These are phyloP conservation scores for Petrolisthes manimaculis DNA, from an alignment of 2,888 invertebrate species.

Conservation along the genomic window DNA sequence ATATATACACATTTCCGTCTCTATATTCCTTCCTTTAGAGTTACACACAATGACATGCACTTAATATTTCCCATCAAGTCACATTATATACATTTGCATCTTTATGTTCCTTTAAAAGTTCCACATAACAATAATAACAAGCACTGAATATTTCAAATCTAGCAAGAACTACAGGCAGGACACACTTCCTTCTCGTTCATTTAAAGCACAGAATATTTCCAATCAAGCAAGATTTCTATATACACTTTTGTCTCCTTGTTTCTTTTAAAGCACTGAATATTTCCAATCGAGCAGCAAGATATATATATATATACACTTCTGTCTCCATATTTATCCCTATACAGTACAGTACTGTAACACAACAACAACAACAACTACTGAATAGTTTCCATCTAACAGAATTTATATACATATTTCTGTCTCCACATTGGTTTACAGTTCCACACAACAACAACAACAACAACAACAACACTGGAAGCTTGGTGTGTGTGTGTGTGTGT, in stretches of 20 bases:
- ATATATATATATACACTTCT: constrained; percentile 11
- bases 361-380: neutral
- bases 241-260: constrained; percentile 27
- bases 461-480: neutral
- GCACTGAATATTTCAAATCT: too few species aligned
- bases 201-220: neutral
- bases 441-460: neutral
- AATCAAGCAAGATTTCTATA: constrained; percentile 20
- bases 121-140: too few species aligned
- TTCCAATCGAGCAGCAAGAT: too few species aligned
- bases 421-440: neutral
- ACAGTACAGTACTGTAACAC: neutral
- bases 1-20: constrained; percentile 11
- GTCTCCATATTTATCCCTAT: constrained; percentile 54
- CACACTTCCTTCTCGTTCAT: too few species aligned
- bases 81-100: too few species aligned
- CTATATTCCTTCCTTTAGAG: constrained; percentile 11
- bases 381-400: too few species aligned
- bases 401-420: too few species aligned
- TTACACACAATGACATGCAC: constrained; percentile 11
- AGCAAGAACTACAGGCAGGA: too few species aligned
- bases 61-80: too few species aligned
- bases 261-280: too few species aligned
- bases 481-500: neutral
- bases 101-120: too few species aligned